Conservation (phyloP, 2,888 invertebrate species). For the Eilema sororculum region DNA sequence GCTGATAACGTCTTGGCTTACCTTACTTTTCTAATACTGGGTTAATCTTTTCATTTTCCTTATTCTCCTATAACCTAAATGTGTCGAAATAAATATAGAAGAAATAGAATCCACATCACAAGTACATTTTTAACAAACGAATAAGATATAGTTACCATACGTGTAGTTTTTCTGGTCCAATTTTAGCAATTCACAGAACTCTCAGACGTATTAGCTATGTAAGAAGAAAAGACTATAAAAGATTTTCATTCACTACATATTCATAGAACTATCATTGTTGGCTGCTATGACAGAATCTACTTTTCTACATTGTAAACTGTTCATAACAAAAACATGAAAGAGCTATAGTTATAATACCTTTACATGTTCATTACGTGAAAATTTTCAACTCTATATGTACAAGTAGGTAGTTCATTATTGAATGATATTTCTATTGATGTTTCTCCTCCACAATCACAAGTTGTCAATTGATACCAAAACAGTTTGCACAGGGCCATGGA, state of each 20-base stretch:
- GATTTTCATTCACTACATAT: slow-evolving; percentile 12
- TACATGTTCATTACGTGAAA: slow-evolving; percentile 34
- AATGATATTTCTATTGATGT: slow-evolving; percentile 1
- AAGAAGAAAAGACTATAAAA: not conserved
- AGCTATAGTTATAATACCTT: too few relatives aligned
- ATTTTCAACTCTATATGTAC: slow-evolving; percentile 24
- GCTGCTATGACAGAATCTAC: slow-evolving; percentile 23
- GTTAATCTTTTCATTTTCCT: slow-evolving; percentile 15
- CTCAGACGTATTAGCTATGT: not conserved
- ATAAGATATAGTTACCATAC: not conserved
- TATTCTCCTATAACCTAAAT: not conserved
- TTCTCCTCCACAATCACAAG: not conserved
- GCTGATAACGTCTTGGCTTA: not conserved
- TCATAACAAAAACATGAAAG: not conserved
- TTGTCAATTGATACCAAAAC: not conserved
- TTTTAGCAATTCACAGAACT: not conserved
- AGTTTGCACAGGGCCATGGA: not conserved
- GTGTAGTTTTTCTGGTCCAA: not conserved
- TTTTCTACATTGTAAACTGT: slow-evolving; percentile 36
- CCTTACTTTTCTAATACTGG: slow-evolving; percentile 2
- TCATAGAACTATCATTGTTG: not conserved
- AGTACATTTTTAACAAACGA: not conserved
- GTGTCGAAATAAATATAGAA: too few relatives aligned
- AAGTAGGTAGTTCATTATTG: slow-evolving; percentile 15
- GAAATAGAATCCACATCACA: not conserved